Percentiles rank a stretch among this genome's conserved stretches.
phyloP scores from a whole-genome alignment of 1,140 invertebrate species.

The Oryctes rhinoceros region DNA sequence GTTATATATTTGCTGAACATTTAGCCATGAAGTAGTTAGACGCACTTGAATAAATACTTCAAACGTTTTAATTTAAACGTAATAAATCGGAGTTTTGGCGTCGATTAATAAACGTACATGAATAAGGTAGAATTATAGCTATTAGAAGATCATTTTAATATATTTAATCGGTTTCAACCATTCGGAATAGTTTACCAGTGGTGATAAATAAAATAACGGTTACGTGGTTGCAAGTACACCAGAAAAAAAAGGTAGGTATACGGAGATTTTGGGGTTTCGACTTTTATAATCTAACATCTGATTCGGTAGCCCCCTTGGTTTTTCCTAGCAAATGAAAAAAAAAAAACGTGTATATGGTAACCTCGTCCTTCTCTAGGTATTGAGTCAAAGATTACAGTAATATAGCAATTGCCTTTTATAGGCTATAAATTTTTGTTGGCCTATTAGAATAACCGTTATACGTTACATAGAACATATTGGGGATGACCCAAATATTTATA shows the following conservation, averaged over 20 bases:
- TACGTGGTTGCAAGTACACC: no score
- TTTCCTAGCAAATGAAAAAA: not conserved
- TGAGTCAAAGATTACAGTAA: constrained; percentile 20
- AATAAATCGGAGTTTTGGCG: no score
- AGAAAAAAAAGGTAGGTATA: not conserved
- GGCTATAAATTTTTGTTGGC: constrained; percentile 27
- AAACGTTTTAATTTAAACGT: no score
- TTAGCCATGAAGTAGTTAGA: no score
- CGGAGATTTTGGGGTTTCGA: not conserved
- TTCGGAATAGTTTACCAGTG: no score
- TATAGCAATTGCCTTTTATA: constrained; percentile 19
- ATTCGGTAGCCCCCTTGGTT: not conserved
- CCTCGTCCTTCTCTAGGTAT: not conserved
- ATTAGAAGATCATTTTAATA: no score
- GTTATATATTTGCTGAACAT: no score
- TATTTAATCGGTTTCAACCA: no score
- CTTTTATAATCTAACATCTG: not conserved
- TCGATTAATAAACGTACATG: no score
- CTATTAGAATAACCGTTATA: not conserved
- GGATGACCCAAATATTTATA: constrained; percentile 12
- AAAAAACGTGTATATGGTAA: not conserved
- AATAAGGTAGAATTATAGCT: no score
- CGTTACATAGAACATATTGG: not conserved
- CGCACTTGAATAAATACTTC: no score
- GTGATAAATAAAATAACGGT: no score